Evolutionary conservation across 2,797 vertebrate species (phyloP), one percentile per base, ranked within the genome.

Genomic region (Spondyliosoma cantharus): DNA sequence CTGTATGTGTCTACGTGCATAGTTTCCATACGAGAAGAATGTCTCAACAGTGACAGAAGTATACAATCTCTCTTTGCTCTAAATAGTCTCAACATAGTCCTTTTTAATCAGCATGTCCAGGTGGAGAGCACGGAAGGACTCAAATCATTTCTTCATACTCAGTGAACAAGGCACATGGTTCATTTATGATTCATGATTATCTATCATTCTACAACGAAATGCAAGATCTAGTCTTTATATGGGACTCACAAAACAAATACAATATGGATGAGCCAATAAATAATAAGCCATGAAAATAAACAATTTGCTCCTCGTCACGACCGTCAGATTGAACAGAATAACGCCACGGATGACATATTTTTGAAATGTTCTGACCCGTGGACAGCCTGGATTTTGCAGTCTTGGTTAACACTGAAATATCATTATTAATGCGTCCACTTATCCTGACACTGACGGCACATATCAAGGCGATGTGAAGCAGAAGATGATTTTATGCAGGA

Each of bases 401-500:
- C 2, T 50, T 49, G 0, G 3, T 58, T 57, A 45, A 49, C 29
- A 19, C 20, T 59, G 11, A 78, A 71, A 27, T 46, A 59, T 62
- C 59, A 27, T 0, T 16, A 53, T 45, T 61, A 16, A 64, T 22
- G 27, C 70, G 27, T 61, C 42, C 25, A 14, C 8, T 62, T 50
- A n/a, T n/a, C 14, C 45, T 52, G n/a, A 50, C 16, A 29, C 22
- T 29, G 22, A 67, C 48, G n/a, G 19, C 63, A 16, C 56, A 54
- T 20, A 48, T 71, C 32, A 66, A 25, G 7, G 45, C 27, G 42
- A 37, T 64, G 43, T 37, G 11, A 45, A 9, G 2, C 54, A 52
- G 45, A 42, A 60, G 66, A 78, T 71, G 67, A 81, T 69, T 73
- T 69, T 74, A 70, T 19, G 29, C 8, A 77, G 74, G 56, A 84